Evolutionary conservation across 2,888 invertebrate species (phyloP).

Genomic region (Mayetiola destructor): DNA sequence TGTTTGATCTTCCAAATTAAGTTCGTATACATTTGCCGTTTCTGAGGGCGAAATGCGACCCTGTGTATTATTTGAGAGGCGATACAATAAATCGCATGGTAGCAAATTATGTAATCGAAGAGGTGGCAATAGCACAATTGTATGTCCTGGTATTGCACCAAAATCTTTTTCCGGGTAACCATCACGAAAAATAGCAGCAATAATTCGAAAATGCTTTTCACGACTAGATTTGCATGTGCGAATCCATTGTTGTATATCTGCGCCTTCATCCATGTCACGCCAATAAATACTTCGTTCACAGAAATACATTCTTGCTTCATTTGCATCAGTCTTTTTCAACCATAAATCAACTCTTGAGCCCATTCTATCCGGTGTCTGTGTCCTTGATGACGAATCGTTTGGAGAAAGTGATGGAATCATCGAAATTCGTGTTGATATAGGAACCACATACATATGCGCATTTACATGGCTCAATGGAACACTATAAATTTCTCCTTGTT

Average conservation of each 20-base stretch:
- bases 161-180: conserved; percentile 54
- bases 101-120: conserved; percentile 75
- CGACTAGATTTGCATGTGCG: conserved; percentile 26
- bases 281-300: conserved; percentile 29
- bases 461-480: conserved; percentile 64
- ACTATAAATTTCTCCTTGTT: conserved; percentile 47
- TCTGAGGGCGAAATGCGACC: conserved; percentile 38
- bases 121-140: conserved; percentile 70
- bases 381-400: background rate
- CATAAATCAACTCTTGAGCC: conserved; percentile 38
- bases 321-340: conserved; percentile 35
- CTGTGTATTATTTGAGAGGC: conserved; percentile 33
- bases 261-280: conserved; percentile 25
- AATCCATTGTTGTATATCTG: conserved; percentile 23
- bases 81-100: conserved; percentile 62
- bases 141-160: conserved; percentile 58
- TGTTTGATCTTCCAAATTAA: conserved; percentile 55
- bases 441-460: conserved; percentile 60
- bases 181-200: conserved; percentile 48
- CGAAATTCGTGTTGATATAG: conserved; percentile 30
- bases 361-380: background rate
- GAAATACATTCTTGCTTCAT: conserved; percentile 35
- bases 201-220: conserved; percentile 27
- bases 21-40: conserved; percentile 40
- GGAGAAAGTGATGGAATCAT: background rate